Percentiles rank a stretch among this genome's conserved stretches.
These are phyloP conservation scores for Sylvietta virens DNA, from an alignment of 2,113 vertebrate species.

Conservation along the genomic window DNA sequence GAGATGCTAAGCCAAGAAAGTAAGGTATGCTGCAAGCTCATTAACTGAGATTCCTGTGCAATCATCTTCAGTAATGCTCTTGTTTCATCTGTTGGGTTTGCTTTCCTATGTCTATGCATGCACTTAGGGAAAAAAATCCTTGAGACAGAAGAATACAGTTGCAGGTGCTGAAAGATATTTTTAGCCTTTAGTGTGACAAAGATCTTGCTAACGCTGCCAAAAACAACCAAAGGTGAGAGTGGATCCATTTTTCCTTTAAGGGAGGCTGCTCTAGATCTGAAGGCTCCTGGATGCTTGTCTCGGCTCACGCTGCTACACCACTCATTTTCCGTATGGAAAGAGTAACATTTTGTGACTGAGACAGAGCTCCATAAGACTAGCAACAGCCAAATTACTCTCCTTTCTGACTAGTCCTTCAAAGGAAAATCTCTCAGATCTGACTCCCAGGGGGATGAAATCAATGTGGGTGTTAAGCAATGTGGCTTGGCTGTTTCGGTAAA, in stretches of 20 bases:
- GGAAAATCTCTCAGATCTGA: conserved; percentile 9
- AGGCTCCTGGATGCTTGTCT: neutral
- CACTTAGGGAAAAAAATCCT: neutral
- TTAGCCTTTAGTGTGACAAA: neutral
- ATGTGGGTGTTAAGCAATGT: neutral
- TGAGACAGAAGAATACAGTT: neutral
- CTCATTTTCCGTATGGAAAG: neutral
- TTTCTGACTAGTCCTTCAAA: neutral
- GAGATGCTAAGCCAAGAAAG: neutral
- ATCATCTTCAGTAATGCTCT: neutral
- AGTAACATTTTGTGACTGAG: neutral
- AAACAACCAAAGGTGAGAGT: neutral
- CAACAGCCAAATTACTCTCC: neutral
- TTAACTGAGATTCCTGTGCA: neutral
- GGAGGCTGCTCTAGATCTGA: neutral
- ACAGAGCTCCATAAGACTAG: neutral
- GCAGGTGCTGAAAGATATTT: neutral
- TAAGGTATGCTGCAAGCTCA: neutral
- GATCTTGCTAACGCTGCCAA: neutral
- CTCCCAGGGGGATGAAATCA: neutral
- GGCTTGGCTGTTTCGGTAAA: neutral
- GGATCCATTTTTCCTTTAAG: neutral
- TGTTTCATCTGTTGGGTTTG: neutral
- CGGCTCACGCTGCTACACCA: fast-evolving
- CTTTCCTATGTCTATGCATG: neutral